Evolutionary conservation across 2,797 vertebrate species (phyloP).

Genomic region (Novumbra hubbsi): DNA sequence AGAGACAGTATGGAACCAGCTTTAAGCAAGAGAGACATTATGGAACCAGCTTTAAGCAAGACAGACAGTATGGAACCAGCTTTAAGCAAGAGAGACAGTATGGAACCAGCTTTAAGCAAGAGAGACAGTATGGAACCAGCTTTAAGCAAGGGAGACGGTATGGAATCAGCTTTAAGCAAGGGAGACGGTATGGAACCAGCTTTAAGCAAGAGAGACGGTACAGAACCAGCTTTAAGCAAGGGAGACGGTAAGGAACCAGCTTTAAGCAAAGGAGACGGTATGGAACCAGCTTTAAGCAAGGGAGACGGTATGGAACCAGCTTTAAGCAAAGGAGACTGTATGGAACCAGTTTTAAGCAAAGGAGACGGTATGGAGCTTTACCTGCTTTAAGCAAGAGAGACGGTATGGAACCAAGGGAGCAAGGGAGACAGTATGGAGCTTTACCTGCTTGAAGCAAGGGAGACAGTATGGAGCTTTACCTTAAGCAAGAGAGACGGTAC

Average conservation of each 20-base stretch:
- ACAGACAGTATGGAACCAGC: too few relatives aligned
- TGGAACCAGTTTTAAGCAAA: too few relatives aligned
- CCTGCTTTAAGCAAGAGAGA: not conserved
- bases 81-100: not conserved
- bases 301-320: not conserved
- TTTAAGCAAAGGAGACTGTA: conserved; percentile 5
- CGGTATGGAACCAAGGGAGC: not conserved
- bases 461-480: not conserved
- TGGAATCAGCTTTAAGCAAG: not conserved
- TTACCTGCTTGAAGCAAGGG: not conserved
- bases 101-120: not conserved
- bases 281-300: not conserved
- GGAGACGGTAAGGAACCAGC: not conserved
- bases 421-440: not conserved
- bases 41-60: too few relatives aligned
- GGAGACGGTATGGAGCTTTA: too few relatives aligned
- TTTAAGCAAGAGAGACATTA: conserved; percentile 4
- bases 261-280: not conserved
- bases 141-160: not conserved
- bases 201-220: too few relatives aligned
- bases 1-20: not conserved
- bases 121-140: not conserved
- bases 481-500: too few relatives aligned
- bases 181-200: conserved; percentile 6
- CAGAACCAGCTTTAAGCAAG: not conserved